phyloP scores from a whole-genome alignment of 2,888 invertebrate species.

The Petrophora chlorosata region DNA sequence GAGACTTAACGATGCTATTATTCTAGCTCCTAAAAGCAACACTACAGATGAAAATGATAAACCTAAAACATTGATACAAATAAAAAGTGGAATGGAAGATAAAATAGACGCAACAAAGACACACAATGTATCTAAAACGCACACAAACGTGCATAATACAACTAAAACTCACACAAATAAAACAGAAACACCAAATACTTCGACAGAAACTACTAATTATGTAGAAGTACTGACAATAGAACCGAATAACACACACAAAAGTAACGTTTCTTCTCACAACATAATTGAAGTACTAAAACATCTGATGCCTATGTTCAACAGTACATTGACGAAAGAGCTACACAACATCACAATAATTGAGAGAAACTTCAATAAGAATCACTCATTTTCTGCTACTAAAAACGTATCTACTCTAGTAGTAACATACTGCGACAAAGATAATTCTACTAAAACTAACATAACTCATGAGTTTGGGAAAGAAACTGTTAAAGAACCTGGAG shows the following conservation, averaged over 20 bases:
- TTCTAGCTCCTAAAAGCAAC: constrained; percentile 52
- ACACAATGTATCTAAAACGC: constrained; percentile 31
- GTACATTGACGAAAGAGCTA: constrained; percentile 65
- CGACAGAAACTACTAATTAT: constrained; percentile 57
- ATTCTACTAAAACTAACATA: constrained; percentile 52
- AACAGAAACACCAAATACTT: constrained; percentile 20
- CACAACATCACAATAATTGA: constrained; percentile 77
- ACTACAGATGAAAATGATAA: constrained; percentile 34
- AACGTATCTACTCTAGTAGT: constrained; percentile 75
- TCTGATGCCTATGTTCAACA: constrained; percentile 75
- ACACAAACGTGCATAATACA: constrained; percentile 29
- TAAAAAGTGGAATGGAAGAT: constrained; percentile 70
- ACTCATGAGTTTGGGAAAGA: constrained; percentile 39
- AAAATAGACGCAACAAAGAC: constrained; percentile 49
- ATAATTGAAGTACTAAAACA: constrained; percentile 75
- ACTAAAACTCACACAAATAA: constrained; percentile 28
- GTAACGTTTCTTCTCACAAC: constrained; percentile 60
- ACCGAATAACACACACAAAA: constrained; percentile 62
- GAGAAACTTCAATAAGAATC: constrained; percentile 66
- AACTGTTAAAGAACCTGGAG: constrained; percentile 28
- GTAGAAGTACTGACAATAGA: constrained; percentile 74
- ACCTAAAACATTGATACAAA: constrained; percentile 44
- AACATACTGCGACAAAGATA: constrained; percentile 72
- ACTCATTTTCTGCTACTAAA: constrained; percentile 64
- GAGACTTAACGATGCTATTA: constrained; percentile 70